Conservation (phyloP, 1,140 invertebrate genomes). For the Aphidius ervi region DNA sequence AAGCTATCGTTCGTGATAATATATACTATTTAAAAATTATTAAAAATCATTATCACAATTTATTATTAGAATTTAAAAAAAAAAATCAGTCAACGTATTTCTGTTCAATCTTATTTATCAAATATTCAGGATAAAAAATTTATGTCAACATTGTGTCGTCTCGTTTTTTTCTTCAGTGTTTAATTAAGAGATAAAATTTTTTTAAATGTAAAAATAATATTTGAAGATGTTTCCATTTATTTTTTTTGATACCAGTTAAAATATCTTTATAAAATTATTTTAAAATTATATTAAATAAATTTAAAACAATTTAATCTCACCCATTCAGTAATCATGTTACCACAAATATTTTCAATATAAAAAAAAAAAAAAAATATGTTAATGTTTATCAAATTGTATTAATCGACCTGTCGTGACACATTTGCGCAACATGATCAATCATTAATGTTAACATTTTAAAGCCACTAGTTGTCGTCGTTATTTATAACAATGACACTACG, state of each 20-base stretch:
- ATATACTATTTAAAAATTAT: too few relatives aligned
- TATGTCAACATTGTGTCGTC: too few relatives aligned
- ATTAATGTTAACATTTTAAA: not conserved
- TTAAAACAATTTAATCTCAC: conserved; percentile 27
- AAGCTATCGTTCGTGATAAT: not conserved
- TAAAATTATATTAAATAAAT: not conserved
- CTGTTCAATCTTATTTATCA: too few relatives aligned
- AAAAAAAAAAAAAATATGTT: conserved; percentile 13
- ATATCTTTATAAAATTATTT: not conserved
- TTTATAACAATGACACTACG: conserved; percentile 38
- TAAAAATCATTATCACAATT: too few relatives aligned
- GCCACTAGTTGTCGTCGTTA: conserved; percentile 21
- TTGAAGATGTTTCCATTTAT: not conserved
- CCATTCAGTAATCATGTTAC: conserved; percentile 42
- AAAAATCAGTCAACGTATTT: too few relatives aligned
- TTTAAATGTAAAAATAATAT: too few relatives aligned
- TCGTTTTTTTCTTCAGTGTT: not conserved
- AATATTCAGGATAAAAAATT: too few relatives aligned
- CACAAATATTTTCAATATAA: conserved; percentile 8
- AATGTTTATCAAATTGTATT: conserved; percentile 12
- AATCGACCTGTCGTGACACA: conserved; percentile 10
- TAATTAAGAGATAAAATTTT: too few relatives aligned
- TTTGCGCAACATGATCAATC: conserved; percentile 6
- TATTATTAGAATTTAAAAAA: too few relatives aligned
- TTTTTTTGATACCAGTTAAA: not conserved